These are phyloP conservation scores for Taphrorychus bicolor DNA, from an alignment of 2,888 invertebrate genomes.

Conservation along the genomic window DNA sequence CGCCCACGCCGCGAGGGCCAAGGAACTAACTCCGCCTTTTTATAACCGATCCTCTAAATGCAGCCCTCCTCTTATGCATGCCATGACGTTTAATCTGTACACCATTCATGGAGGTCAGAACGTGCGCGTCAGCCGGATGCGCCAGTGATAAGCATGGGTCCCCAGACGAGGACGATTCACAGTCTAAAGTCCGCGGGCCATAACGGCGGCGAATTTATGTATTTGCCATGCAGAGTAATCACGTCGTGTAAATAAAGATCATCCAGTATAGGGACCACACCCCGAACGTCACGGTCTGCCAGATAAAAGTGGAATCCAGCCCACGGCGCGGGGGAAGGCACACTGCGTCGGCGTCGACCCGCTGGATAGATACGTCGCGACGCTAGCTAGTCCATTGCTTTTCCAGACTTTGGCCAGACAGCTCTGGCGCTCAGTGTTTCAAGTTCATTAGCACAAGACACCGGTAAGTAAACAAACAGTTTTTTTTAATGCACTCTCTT, in stretches of 20 bases:
- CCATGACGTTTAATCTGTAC: constrained; percentile 43
- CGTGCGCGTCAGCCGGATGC: constrained; percentile 29
- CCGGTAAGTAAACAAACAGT: constrained; percentile 32
- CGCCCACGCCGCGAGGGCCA: constrained; percentile 43
- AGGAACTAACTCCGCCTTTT: constrained; percentile 56
- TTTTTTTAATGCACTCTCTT: not conserved
- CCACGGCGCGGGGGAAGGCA: constrained; percentile 57
- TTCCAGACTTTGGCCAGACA: constrained; percentile 35
- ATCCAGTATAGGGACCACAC: constrained; percentile 59
- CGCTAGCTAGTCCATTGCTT: constrained; percentile 37
- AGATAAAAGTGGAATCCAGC: constrained; percentile 59
- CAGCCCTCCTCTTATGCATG: constrained; percentile 55
- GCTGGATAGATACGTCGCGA: constrained; percentile 48
- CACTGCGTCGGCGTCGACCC: constrained; percentile 59
- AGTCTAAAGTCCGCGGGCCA: constrained; percentile 31
- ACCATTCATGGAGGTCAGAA: constrained; percentile 39
- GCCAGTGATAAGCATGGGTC: constrained; percentile 25
- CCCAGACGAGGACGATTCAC: constrained; percentile 35
- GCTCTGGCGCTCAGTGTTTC: constrained; percentile 10
- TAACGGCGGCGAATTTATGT: constrained; percentile 47
- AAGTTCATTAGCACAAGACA: constrained; percentile 14
- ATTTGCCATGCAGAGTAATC: constrained; percentile 49
- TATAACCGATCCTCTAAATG: constrained; percentile 53
- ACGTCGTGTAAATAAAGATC: constrained; percentile 58
- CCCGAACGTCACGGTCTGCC: constrained; percentile 63